These are phyloP conservation scores for Pseudomyrmex pallidus DNA, from an alignment of 1,140 invertebrate species.

Conservation along the genomic window DNA sequence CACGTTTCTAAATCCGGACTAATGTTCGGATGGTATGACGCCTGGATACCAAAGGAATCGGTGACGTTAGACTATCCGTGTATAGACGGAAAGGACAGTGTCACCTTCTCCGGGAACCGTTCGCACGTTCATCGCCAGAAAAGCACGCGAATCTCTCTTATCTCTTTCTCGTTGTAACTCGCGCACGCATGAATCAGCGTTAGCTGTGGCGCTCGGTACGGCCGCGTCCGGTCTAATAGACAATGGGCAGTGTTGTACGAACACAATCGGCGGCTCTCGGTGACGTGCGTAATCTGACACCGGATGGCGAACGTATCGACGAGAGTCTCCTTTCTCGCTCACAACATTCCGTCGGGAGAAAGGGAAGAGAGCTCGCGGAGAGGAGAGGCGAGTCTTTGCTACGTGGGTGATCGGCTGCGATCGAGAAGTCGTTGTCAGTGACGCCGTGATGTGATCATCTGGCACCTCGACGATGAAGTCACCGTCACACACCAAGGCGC, in stretches of 20 bases:
- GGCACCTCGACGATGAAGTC: constrained; percentile 45
- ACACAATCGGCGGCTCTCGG: constrained; percentile 80
- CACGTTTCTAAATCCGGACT: background rate
- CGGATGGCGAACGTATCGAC: constrained; percentile 81
- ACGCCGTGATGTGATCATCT: constrained; percentile 52
- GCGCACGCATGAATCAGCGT: constrained; percentile 57
- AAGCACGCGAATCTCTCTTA: constrained; percentile 18
- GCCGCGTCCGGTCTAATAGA: constrained; percentile 73
- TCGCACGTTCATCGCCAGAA: background rate
- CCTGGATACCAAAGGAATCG: constrained; percentile 5
- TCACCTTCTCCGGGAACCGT: constrained; percentile 29
- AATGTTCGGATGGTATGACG: constrained; percentile 29
- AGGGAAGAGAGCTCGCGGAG: background rate
- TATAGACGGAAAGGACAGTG: constrained; percentile 15
- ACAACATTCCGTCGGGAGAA: constrained; percentile 76
- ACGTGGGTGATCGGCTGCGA: constrained; percentile 68
- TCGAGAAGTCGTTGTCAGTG: constrained; percentile 29
- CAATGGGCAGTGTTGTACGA: constrained; percentile 82
- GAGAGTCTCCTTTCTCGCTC: constrained; percentile 69
- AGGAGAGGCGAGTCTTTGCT: constrained; percentile 23
- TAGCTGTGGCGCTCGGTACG: background rate
- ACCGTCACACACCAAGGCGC: constrained; percentile 8
- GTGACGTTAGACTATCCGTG: constrained; percentile 34
- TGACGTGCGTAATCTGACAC: constrained; percentile 81
- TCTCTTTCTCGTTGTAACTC: background rate